Conservation (phyloP, 2,797 vertebrate species). For the Orientallactaga sibirica region DNA sequence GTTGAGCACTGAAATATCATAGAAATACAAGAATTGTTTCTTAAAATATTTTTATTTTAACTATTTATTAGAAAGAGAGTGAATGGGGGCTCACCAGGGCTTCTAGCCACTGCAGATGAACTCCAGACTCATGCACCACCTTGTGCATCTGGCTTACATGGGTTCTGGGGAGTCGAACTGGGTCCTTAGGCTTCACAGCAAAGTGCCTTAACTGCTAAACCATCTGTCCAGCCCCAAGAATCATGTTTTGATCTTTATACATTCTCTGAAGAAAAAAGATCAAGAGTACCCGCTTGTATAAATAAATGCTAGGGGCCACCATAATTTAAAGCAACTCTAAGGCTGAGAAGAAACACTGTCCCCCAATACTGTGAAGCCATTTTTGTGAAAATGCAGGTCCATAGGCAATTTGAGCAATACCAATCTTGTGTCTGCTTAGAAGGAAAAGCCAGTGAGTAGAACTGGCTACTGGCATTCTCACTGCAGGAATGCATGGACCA, state of each 20-base stretch:
- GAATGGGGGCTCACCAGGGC: no score
- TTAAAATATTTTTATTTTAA: no score
- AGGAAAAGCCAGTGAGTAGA: neutral
- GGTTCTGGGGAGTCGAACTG: no score
- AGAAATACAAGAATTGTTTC: no score
- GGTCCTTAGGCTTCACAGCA: no score
- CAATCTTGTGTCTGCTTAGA: conserved; percentile 13
- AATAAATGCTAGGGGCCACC: neutral
- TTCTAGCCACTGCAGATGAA: no score
- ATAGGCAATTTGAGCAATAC: neutral
- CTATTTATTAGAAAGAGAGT: no score
- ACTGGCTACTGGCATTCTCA: neutral
- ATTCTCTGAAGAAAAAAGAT: conserved; percentile 29
- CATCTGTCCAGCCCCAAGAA: neutral
- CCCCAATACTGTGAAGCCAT: neutral
- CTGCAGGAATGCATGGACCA: neutral
- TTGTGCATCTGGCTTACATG: no score
- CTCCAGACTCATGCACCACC: no score
- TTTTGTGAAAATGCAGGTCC: neutral
- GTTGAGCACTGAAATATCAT: conserved; percentile 1
- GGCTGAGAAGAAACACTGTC: neutral
- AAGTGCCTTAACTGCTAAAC: no score
- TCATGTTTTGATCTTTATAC: neutral
- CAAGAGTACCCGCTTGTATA: neutral
- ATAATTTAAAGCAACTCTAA: conserved; percentile 31